phyloP scores from a whole-genome alignment of 2,797 vertebrate genomes.

The Coilia nasus region DNA sequence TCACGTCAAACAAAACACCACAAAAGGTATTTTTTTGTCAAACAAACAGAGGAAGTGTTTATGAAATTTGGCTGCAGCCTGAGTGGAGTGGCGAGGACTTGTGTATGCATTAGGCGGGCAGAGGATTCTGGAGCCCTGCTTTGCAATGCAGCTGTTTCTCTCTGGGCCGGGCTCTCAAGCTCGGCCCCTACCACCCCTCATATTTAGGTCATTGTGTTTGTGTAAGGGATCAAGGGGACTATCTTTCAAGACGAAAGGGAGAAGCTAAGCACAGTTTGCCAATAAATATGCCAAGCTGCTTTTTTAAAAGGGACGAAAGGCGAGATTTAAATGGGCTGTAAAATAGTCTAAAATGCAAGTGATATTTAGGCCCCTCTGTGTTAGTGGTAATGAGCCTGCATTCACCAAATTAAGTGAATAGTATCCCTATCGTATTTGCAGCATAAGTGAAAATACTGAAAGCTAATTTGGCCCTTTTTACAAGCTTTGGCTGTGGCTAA shows the following conservation, averaged over 20 bases:
- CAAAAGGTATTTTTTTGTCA: slow-evolving; percentile 47
- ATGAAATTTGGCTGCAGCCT: slow-evolving; percentile 23
- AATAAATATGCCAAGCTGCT: slow-evolving; percentile 73
- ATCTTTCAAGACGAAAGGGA: slow-evolving; percentile 29
- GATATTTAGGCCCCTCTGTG: slow-evolving; percentile 55
- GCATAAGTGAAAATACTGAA: slow-evolving; percentile 61
- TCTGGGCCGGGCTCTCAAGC: slow-evolving; percentile 30
- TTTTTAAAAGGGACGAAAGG: slow-evolving; percentile 61
- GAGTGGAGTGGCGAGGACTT: background rate
- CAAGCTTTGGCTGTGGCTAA: slow-evolving; percentile 50
- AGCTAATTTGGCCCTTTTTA: slow-evolving; percentile 56
- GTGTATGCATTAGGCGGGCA: slow-evolving; percentile 22
- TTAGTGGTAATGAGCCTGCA: slow-evolving; percentile 43
- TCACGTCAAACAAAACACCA: slow-evolving; percentile 42
- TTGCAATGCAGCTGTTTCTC: slow-evolving; percentile 35
- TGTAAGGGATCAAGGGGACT: slow-evolving; percentile 55
- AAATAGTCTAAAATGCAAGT: slow-evolving; percentile 65
- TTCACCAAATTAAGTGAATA: slow-evolving; percentile 48
- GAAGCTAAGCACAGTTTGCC: slow-evolving; percentile 59
- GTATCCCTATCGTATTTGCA: background rate
- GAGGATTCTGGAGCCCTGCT: slow-evolving; percentile 15
- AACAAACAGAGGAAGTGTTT: slow-evolving; percentile 50
- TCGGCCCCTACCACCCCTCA: background rate
- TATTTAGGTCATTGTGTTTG: slow-evolving; percentile 71
- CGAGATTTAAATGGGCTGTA: slow-evolving; percentile 68